phyloP scores from a whole-genome alignment of 2,797 vertebrate species.

The Phoxinus dragarum region DNA sequence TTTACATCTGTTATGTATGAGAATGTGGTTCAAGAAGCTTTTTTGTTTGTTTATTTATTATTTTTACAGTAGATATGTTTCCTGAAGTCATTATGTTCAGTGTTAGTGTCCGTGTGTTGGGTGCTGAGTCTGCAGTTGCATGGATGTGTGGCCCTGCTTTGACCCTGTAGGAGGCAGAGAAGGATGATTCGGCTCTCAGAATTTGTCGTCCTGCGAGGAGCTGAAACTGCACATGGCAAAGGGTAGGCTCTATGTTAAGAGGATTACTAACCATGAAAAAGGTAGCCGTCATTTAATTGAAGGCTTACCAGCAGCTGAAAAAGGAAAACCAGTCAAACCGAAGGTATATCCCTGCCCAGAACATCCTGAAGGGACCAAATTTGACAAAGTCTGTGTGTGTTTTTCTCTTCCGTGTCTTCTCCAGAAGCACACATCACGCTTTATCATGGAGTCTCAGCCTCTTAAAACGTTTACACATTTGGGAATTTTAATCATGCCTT shows the following conservation, averaged over 20 bases:
- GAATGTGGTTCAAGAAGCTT: not conserved
- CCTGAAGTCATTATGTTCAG: constrained; percentile 82
- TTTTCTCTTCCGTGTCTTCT: constrained; percentile 64
- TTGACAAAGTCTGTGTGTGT: constrained; percentile 76
- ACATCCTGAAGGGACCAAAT: constrained; percentile 79
- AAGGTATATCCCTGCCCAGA: constrained; percentile 81
- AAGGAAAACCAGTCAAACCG: constrained; percentile 81
- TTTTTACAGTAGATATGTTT: constrained; percentile 75
- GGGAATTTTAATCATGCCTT: constrained; percentile 81
- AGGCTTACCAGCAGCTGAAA: constrained; percentile 81
- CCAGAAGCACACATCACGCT: constrained; percentile 73
- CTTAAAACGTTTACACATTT: constrained; percentile 81
- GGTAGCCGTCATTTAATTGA: constrained; percentile 86
- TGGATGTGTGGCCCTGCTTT: constrained; percentile 24
- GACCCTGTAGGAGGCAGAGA: constrained; percentile 59
- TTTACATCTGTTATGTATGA: not conserved
- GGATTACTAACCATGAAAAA: constrained; percentile 86
- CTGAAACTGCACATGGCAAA: constrained; percentile 71
- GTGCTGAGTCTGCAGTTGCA: constrained; percentile 51
- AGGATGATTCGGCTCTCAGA: constrained; percentile 61
- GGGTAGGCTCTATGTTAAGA: constrained; percentile 81
- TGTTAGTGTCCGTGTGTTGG: constrained; percentile 62
- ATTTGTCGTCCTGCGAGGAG: constrained; percentile 63
- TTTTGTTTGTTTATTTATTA: not conserved
- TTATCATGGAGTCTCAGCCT: constrained; percentile 79